These are phyloP conservation scores for Sebastes diploproa DNA, from an alignment of 2,797 vertebrate species.

Conservation along the genomic window DNA sequence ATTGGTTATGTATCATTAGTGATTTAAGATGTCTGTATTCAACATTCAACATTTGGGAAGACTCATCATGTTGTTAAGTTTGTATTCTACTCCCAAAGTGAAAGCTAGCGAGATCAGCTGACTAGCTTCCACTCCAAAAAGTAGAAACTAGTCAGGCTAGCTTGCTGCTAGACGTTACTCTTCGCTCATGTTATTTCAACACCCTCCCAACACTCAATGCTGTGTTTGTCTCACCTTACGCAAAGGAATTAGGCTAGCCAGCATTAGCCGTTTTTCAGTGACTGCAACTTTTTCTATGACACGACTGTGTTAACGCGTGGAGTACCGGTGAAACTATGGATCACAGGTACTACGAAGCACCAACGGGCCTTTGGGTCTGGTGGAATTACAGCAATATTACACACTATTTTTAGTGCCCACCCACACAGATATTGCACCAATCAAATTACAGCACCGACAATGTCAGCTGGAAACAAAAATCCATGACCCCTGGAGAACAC, in stretches of 20 bases:
- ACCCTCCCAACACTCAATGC: not conserved
- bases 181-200: too few relatives aligned
- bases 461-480: not conserved
- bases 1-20: not conserved
- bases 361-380: not conserved
- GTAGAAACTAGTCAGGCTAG: not conserved
- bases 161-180: too few relatives aligned
- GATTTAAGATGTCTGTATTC: not conserved
- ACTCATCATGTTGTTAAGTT: not conserved
- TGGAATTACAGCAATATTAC: not conserved
- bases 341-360: not conserved
- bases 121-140: not conserved
- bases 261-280: not conserved
- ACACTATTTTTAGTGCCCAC: not conserved
- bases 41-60: not conserved
- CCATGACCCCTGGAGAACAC: not conserved
- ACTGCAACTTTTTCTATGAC: too few relatives aligned
- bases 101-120: not conserved
- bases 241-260: accelerated
- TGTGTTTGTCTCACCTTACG: not conserved
- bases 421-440: not conserved
- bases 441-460: not conserved
- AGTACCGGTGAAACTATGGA: not conserved
- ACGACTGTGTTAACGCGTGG: not conserved
- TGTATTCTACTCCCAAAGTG: not conserved